Conservation (phyloP, 2,888 invertebrate species). For the Nebria brevicollis region DNA sequence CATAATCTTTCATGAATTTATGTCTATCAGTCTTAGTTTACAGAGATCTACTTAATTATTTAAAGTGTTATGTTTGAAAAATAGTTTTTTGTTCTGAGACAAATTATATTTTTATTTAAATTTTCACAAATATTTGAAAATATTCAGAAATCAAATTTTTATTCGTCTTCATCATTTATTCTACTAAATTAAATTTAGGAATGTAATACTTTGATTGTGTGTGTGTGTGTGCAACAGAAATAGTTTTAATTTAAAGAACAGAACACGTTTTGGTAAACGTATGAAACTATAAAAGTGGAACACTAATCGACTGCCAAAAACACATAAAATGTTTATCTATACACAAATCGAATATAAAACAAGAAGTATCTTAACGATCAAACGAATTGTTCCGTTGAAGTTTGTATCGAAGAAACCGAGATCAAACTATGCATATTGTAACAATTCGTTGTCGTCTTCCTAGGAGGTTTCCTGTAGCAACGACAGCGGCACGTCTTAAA, state of each 20-base stretch:
- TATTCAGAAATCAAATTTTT: too few relatives aligned
- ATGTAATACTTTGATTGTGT: too few relatives aligned
- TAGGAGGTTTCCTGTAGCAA: background rate
- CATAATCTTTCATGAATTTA: background rate
- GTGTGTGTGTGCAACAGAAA: too few relatives aligned
- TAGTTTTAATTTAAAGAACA: background rate
- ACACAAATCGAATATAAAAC: background rate
- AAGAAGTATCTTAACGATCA: background rate
- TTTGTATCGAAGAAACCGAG: background rate
- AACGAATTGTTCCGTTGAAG: background rate
- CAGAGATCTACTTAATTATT: too few relatives aligned
- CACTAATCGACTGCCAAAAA: background rate
- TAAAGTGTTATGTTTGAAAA: too few relatives aligned
- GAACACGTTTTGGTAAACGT: background rate
- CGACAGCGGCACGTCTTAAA: slow-evolving; percentile 20
- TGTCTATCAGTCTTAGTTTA: background rate
- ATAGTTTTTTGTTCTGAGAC: too few relatives aligned
- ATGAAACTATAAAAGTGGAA: background rate
- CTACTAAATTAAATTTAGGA: too few relatives aligned
- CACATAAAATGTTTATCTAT: background rate
- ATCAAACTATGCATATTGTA: slow-evolving; percentile 21
- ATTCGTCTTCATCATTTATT: too few relatives aligned
- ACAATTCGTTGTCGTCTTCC: slow-evolving; percentile 26
- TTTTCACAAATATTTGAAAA: too few relatives aligned
- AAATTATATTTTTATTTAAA: too few relatives aligned